Evolutionary conservation across 2,797 vertebrate species (phyloP).

Genomic region (Adrianichthys oophorus): DNA sequence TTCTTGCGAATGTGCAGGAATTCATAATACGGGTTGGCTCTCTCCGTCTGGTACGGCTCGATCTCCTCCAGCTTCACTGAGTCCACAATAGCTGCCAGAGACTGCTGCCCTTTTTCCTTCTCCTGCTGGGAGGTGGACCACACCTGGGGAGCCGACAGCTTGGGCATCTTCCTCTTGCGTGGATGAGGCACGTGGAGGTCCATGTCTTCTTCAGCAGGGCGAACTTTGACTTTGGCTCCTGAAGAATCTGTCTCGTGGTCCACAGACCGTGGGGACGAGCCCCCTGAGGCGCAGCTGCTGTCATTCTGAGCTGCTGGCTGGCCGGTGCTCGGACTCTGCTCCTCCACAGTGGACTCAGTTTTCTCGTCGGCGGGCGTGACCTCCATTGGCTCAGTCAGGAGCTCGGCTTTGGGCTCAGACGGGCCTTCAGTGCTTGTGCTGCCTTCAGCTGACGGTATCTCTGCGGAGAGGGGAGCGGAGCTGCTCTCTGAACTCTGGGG

Average conservation of each 20-base stretch:
- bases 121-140: slow-evolving; percentile 83
- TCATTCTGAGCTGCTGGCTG: slow-evolving; percentile 77
- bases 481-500: slow-evolving; percentile 40
- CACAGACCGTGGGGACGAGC: slow-evolving; percentile 73
- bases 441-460: slow-evolving; percentile 32
- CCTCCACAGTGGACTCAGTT: slow-evolving; percentile 64
- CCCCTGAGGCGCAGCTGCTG: slow-evolving; percentile 69
- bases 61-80: slow-evolving; percentile 98
- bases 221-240: slow-evolving; percentile 82
- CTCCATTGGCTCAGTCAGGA: slow-evolving; percentile 58
- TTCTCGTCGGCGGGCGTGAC: slow-evolving; percentile 79
- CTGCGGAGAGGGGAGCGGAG: slow-evolving; percentile 4
- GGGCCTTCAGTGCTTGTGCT: slow-evolving; percentile 15
- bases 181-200: slow-evolving; percentile 91
- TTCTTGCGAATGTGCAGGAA: slow-evolving; percentile 97
- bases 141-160: slow-evolving; percentile 79
- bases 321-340: slow-evolving; percentile 41
- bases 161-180: slow-evolving; percentile 92
- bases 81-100: slow-evolving; percentile 93
- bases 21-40: slow-evolving; percentile 98
- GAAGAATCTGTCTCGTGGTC: slow-evolving; percentile 87
- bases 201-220: slow-evolving; percentile 85
- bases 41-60: slow-evolving; percentile 94
- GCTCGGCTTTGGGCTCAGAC: slow-evolving; percentile 50
- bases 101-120: slow-evolving; percentile 91